These are phyloP conservation scores for Bradypodion ventrale DNA, from an alignment of 2,797 vertebrate genomes.

Conservation along the genomic window DNA sequence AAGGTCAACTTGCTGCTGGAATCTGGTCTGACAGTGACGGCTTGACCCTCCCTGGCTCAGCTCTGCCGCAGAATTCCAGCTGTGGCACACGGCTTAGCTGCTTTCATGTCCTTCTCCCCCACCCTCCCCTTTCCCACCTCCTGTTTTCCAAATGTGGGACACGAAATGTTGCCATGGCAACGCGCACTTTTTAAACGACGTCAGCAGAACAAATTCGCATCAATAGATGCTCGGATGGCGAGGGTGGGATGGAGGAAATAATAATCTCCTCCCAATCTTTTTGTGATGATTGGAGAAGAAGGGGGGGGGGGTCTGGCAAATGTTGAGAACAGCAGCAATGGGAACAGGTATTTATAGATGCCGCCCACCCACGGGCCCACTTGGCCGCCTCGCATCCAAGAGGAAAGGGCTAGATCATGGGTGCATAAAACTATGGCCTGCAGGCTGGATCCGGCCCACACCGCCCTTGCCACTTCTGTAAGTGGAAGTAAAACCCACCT, in stretches of 20 bases:
- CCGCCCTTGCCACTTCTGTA: no score
- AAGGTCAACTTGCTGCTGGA: no score
- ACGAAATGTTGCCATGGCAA: conserved; percentile 69
- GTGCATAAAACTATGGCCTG: no score
- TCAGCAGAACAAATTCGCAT: conserved; percentile 58
- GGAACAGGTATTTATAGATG: background rate
- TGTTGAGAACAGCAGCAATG: background rate
- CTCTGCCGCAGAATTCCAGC: background rate
- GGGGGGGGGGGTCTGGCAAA: conserved; percentile 36
- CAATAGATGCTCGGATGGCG: conserved; percentile 12
- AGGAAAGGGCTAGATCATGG: no score
- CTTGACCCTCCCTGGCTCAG: background rate
- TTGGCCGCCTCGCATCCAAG: no score
- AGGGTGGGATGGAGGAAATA: background rate
- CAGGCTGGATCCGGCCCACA: no score
- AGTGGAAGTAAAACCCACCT: no score
- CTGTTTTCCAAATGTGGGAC: conserved; percentile 69
- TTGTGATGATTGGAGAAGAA: conserved; percentile 49
- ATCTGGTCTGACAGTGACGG: no score
- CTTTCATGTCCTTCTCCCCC: no score
- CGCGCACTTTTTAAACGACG: conserved; percentile 60
- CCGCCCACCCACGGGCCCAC: no score
- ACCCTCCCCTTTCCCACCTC: no score
- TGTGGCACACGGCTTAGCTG: no score
- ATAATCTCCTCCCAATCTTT: conserved; percentile 47